These are phyloP conservation scores for Enteromius fasciolatus DNA, from an alignment of 2,797 vertebrate genomes.

Conservation along the genomic window DNA sequence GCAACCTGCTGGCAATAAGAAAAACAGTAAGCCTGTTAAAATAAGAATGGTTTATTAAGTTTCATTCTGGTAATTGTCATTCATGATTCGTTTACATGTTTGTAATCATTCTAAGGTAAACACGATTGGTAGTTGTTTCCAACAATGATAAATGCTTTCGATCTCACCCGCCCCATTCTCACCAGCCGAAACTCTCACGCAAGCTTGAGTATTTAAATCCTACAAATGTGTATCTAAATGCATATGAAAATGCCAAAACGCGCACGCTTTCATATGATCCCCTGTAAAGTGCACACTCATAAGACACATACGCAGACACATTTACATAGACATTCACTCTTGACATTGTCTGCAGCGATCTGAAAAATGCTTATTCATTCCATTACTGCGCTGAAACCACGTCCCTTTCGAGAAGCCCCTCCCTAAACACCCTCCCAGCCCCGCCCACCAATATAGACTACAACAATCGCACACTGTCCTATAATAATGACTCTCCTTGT, in stretches of 20 bases:
- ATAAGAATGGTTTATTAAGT: constrained; percentile 72
- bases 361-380: constrained; percentile 11
- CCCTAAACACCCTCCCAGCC: neutral
- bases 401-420: neutral
- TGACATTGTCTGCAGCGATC: constrained; percentile 40
- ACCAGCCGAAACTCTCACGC: constrained; percentile 19
- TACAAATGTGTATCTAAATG: constrained; percentile 76
- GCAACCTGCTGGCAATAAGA: constrained; percentile 41
- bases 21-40: constrained; percentile 65
- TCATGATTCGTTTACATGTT: constrained; percentile 71
- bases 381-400: constrained; percentile 25
- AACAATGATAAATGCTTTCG: constrained; percentile 83
- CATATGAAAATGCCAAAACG: constrained; percentile 77
- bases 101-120: constrained; percentile 85
- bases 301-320: constrained; percentile 50
- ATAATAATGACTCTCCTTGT: constrained; percentile 29
- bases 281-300: constrained; percentile 48
- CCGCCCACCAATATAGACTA: constrained; percentile 26
- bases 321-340: constrained; percentile 48
- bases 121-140: constrained; percentile 83
- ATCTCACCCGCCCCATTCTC: constrained; percentile 49
- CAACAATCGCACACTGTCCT: constrained; percentile 25
- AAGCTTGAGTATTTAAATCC: constrained; percentile 79
- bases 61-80: constrained; percentile 72
- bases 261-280: constrained; percentile 59